Base-by-base conservation (phyloP, 2,113 vertebrate genomes). In the Tor tambroides region DNA sequence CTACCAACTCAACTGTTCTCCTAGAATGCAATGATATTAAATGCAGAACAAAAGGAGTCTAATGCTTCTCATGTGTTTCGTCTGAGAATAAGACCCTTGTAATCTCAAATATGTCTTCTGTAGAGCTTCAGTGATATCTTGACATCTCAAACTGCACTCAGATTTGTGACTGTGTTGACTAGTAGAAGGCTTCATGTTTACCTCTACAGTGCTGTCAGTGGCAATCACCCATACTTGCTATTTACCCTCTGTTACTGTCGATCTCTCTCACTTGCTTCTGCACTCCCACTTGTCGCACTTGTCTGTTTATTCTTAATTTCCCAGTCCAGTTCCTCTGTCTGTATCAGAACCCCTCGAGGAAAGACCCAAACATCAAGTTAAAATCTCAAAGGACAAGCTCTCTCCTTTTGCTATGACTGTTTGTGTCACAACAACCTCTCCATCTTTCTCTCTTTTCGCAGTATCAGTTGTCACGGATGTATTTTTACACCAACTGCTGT, bases 251-350 rank as follows among this genome's bases (percentile, higher is more conserved):
- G 12, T 80, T 80, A 80, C 41, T 63, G 56, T 80, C 38, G 3
- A 65, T 26, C 35, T 65, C 38, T 82, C n/a, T 38, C 38, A n/a
- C 38, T n/a, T 1, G 19, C 35, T 63, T 8, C 32, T 26, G 32
- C 59, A 15, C 23, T 43, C 79, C 56, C 80, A 32, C 63, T 51
- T 49, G n/a, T 83, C 81, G 2, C 32, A 72, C 63, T 71, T 54
- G 65, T 83, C 46, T 72, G 46, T 83, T 69, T 83, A 83, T 83
- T 72, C 65, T 72, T 72, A 49, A 72, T 83, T 83, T 83, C 26
- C 46, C 81, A 83, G 81, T 72, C 61, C 61, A 67, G 38, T 82
- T 82, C 38, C 9, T 82, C 56, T 61, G 61, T 82, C 65, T 51
- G 21, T 54, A 65, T 30, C 30, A 28, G 6, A n/a, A n/a, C n/a